These are phyloP conservation scores for Hoplodrina ambigua DNA, from an alignment of 2,888 invertebrate genomes.

Conservation along the genomic window DNA sequence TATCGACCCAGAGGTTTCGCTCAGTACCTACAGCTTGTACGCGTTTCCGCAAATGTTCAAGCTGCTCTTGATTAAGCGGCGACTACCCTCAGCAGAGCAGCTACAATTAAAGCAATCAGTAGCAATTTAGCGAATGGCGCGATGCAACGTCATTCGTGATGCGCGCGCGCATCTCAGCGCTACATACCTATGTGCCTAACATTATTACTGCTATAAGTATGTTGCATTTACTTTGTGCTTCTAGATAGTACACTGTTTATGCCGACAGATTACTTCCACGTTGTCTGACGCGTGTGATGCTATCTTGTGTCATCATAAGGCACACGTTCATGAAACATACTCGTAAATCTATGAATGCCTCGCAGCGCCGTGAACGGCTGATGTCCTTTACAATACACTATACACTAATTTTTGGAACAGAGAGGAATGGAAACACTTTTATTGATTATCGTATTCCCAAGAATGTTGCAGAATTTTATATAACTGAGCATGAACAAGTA, in stretches of 20 bases:
- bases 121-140: slow-evolving; percentile 37
- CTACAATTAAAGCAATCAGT: slow-evolving; percentile 57
- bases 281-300: slow-evolving; percentile 15
- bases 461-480: too few species aligned
- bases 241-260: not conserved
- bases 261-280: slow-evolving; percentile 17
- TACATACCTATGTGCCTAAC: not conserved
- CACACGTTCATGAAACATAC: slow-evolving; percentile 15
- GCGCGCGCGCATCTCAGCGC: not conserved
- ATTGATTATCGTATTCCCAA: too few species aligned
- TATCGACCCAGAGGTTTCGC: too few species aligned
- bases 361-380: not conserved
- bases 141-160: slow-evolving; percentile 13
- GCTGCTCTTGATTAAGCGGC: not conserved
- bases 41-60: not conserved
- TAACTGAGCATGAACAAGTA: too few species aligned
- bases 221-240: not conserved
- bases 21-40: too few species aligned
- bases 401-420: too few species aligned
- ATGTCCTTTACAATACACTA: too few species aligned
- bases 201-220: not conserved
- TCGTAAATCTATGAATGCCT: not conserved
- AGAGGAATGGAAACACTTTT: not conserved
- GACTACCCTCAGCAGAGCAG: slow-evolving; percentile 23
- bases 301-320: slow-evolving; percentile 16